A percentile compares a stretch with the other conserved stretches of the same genome.
phyloP scores from a whole-genome alignment of 2,797 vertebrate genomes.

The Prionace glauca region DNA sequence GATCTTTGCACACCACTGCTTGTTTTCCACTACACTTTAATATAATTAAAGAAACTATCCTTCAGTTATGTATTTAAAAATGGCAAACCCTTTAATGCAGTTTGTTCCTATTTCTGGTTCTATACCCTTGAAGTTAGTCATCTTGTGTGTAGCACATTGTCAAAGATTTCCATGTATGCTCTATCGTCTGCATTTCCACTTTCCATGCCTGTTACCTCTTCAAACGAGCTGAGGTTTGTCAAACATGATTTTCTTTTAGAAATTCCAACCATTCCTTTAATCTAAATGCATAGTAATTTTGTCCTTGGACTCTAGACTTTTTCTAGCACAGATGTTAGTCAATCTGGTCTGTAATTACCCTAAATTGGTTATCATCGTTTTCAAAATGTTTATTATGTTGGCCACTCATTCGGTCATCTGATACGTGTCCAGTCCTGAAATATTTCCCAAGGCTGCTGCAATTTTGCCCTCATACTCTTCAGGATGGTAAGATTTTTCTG shows the following conservation, averaged over 20 bases:
- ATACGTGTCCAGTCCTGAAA: neutral
- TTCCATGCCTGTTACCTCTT: neutral
- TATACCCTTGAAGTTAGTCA: neutral
- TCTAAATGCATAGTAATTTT: neutral
- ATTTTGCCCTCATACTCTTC: neutral
- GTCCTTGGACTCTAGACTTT: neutral
- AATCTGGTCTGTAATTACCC: neutral
- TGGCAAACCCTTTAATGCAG: neutral
- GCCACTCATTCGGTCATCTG: neutral
- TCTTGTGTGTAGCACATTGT: neutral
- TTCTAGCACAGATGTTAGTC: neutral
- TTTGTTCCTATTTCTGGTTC: neutral
- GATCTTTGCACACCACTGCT: neutral
- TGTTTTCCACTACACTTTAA: neutral
- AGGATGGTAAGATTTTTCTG: neutral
- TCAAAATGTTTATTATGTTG: neutral
- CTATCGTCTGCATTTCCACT: neutral
- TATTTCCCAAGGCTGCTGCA: neutral
- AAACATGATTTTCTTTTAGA: neutral
- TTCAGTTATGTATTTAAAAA: neutral
- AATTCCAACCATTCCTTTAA: neutral
- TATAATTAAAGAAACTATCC: neutral
- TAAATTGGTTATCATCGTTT: neutral
- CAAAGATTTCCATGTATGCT: neutral
- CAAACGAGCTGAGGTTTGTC: neutral